Base-by-base conservation (phyloP, 2,113 vertebrate genomes). In the Nipponia nippon region DNA sequence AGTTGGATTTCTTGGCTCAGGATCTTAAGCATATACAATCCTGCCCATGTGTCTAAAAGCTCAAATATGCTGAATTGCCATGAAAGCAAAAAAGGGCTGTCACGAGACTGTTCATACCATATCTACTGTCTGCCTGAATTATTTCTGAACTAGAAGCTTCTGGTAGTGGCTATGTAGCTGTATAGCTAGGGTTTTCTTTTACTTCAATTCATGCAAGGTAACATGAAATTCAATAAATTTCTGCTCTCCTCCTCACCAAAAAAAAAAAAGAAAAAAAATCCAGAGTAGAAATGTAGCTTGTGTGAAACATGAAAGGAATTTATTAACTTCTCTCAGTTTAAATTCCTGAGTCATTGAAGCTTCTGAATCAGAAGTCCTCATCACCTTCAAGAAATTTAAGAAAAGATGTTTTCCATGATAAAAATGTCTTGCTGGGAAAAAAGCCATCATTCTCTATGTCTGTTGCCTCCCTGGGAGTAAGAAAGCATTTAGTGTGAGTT, bases 371-470 rank as follows among this genome's bases (percentile, higher is more conserved):
- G 75, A 94, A 87, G 32, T 53, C 62, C 73, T 93, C 55, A 85
- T 75, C 40, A 58, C 47, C 53, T 82, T 78, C 50, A 91, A 90
- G 91, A 86, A 82, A 77, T 91, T 91, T 95, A 88, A 85, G 85
- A 86, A 82, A 94, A 78, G 32, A 92, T 63, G 16, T 73, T 97
- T 97, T 97, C 88, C 72, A 84, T 90, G 82, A 95, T 56, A 90
- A 97, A 96, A 94, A 93, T 78, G 20, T 80, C 83, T 89, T 97
- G 76, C 73, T 94, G 93, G 56, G 62, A 34, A 23, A 90, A 79
- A 96, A 92, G 38, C 53, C 44, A 84, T 93, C 56, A 61, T 77
- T 89, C 25, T 83, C 73, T 78, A n/a, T 50, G 32, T 56, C 73
- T 77, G 55, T 89, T 87, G 61, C 88, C 79, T 96, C 83, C 56